Conservation (phyloP, 2,888 invertebrate genomes). For the Mesorhabditis spiculigera region DNA sequence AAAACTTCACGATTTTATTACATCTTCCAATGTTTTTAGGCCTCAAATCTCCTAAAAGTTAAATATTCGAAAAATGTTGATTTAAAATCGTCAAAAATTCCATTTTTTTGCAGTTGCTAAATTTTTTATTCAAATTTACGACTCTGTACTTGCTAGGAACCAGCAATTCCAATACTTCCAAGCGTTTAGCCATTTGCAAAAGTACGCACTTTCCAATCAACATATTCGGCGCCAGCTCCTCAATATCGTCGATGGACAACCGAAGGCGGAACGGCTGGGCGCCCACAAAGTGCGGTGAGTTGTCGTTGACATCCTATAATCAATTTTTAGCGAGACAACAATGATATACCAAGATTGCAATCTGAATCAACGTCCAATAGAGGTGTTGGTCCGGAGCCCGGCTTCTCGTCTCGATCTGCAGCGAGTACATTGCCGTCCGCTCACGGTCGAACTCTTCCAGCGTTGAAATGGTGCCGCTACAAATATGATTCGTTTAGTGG, state of each 20-base stretch:
- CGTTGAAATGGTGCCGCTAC: slow-evolving; percentile 85
- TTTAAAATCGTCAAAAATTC: not conserved
- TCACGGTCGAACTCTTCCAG: slow-evolving; percentile 82
- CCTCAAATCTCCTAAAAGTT: not conserved
- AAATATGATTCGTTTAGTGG: slow-evolving; percentile 14
- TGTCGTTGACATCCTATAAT: slow-evolving; percentile 86
- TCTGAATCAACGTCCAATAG: slow-evolving; percentile 69
- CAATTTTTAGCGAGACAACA: not conserved
- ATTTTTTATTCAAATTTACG: not conserved
- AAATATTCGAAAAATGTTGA: not conserved
- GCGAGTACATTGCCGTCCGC: slow-evolving; percentile 75
- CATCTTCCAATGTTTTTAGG: too few relatives aligned
- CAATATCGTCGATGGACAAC: slow-evolving; percentile 44
- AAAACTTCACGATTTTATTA: too few relatives aligned
- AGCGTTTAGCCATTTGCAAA: not conserved
- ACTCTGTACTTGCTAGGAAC: not conserved
- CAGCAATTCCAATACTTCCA: not conserved
- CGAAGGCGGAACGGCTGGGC: slow-evolving; percentile 59
- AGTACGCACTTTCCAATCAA: slow-evolving; percentile 32
- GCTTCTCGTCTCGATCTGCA: slow-evolving; percentile 85
- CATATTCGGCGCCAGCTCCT: slow-evolving; percentile 40
- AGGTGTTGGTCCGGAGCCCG: slow-evolving; percentile 39
- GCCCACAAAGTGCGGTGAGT: slow-evolving; percentile 83
- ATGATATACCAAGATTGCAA: slow-evolving; percentile 69
- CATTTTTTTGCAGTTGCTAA: too few relatives aligned